A percentile compares a stretch with the other conserved stretches of the same genome.
Conservation (phyloP, 1,140 invertebrate genomes). For the Littorina saxatilis region DNA sequence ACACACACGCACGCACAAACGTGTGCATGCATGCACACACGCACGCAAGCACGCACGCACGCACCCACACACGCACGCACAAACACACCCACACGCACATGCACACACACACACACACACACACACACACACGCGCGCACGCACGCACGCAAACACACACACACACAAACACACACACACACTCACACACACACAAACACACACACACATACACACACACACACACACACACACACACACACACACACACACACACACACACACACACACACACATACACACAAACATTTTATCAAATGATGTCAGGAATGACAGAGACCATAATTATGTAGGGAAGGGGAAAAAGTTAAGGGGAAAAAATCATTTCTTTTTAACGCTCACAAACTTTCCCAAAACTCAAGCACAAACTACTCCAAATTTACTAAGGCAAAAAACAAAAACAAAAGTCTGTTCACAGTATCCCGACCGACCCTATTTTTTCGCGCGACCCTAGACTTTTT, state of each 20-base stretch:
- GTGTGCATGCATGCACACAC: not conserved
- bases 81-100: no score
- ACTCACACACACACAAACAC: no score
- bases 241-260: constrained; percentile 28
- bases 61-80: no score
- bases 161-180: no score
- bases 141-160: no score
- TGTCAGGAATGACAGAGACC: no score
- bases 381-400: not conserved
- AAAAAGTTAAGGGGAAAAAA: no score
- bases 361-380: not conserved
- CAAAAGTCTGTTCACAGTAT: no score
- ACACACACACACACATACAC: not conserved
- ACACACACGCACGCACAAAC: not conserved
- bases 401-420: not conserved
- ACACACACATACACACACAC: not conserved
- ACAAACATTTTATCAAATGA: not conserved
- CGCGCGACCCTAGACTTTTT: no score
- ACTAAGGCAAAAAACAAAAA: not conserved
- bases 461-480: no score
- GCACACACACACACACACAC: constrained; percentile 6
- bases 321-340: no score
- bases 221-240: not conserved
- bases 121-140: not conserved
- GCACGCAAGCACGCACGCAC: no score